phyloP scores from a whole-genome alignment of 2,888 invertebrate species.

The Drosophila rellima region DNA sequence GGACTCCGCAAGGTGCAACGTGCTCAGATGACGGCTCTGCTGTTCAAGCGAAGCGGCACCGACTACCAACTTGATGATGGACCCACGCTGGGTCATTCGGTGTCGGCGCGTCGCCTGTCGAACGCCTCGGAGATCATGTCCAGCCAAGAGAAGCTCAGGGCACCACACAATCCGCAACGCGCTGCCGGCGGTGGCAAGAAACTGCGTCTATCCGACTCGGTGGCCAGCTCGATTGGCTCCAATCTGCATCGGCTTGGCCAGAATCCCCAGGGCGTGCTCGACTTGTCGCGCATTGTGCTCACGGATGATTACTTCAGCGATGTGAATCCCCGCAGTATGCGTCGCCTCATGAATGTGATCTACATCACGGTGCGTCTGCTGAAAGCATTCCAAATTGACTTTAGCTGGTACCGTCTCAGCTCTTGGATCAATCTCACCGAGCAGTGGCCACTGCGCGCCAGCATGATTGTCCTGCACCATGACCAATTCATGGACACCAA shows the following conservation, averaged over 20 bases:
- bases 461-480: constrained; percentile 98
- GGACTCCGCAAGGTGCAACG: constrained; percentile 95
- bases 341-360: constrained; percentile 97
- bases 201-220: constrained; percentile 93
- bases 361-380: constrained; percentile 98
- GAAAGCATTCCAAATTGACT: constrained; percentile 99
- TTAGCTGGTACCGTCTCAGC: constrained; percentile 99
- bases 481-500: constrained; percentile 94
- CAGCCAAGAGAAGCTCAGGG: constrained; percentile 91
- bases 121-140: constrained; percentile 93
- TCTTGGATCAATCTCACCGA: constrained; percentile 99
- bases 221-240: constrained; percentile 96
- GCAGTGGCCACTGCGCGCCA: constrained; percentile 99
- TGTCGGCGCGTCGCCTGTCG: constrained; percentile 92
- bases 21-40: constrained; percentile 92
- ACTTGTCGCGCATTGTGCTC: constrained; percentile 92
- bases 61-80: constrained; percentile 84
- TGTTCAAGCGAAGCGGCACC: constrained; percentile 84
- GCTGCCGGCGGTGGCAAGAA: constrained; percentile 89
- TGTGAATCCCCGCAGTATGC: constrained; percentile 98
- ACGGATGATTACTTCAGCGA: constrained; percentile 99
- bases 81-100: constrained; percentile 85
- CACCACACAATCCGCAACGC: constrained; percentile 76
- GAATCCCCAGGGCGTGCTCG: constrained; percentile 87
- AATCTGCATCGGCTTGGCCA: constrained; percentile 92